These are phyloP conservation scores for Ceramica pisi DNA, from an alignment of 2,888 invertebrate genomes.

Conservation along the genomic window DNA sequence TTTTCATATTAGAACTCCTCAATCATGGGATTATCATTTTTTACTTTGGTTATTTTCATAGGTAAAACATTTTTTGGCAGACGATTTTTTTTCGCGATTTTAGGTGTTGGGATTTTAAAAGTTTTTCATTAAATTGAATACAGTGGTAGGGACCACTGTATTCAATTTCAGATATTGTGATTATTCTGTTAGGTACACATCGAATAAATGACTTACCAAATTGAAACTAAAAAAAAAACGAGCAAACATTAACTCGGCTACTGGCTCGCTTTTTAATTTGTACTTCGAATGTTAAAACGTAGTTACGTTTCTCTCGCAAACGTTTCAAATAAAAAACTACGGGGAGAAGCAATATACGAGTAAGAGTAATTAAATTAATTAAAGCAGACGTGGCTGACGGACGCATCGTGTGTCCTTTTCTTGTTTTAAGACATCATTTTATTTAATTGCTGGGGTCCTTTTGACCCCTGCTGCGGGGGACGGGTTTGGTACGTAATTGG, in stretches of 20 bases:
- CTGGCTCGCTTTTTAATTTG: conserved; percentile 66
- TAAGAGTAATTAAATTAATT: conserved; percentile 80
- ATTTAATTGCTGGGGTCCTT: conserved; percentile 63
- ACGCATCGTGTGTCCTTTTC: conserved; percentile 69
- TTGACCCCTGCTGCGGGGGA: conserved; percentile 46
- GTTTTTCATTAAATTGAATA: no score
- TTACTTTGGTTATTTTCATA: not conserved
- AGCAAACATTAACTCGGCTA: conserved; percentile 30
- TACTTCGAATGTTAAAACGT: conserved; percentile 61
- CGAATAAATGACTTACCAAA: not conserved
- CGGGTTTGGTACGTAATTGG: conserved; percentile 57
- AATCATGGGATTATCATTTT: not conserved
- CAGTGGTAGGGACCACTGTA: no score
- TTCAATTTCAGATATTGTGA: no score
- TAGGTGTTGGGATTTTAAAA: no score
- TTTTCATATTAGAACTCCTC: not conserved
- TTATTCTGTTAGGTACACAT: no score
- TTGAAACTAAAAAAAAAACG: conserved; percentile 12
- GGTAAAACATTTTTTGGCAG: no score
- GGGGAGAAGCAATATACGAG: conserved; percentile 59
- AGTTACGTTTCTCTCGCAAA: conserved; percentile 61
- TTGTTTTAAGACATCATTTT: conserved; percentile 76
- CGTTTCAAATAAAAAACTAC: conserved; percentile 64
- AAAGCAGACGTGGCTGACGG: conserved; percentile 74
- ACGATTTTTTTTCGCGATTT: no score